A percentile compares a stretch with the other conserved stretches of the same genome.
These are phyloP conservation scores for Hydrolagus affinis DNA, from an alignment of 2,113 vertebrate genomes.

Conservation along the genomic window DNA sequence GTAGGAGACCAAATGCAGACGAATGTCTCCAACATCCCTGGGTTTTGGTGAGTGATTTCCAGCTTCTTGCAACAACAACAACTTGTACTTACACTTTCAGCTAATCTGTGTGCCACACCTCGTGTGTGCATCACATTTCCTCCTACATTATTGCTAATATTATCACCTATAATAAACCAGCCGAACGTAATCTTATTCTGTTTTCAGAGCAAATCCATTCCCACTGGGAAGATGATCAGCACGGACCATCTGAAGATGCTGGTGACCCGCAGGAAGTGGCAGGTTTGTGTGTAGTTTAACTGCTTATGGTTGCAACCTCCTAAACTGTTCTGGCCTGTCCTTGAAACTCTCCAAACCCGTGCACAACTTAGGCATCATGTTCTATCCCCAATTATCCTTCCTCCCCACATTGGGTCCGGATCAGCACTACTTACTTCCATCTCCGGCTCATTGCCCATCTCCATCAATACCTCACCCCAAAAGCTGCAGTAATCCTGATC, in stretches of 20 bases:
- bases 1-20: slow-evolving; percentile 78
- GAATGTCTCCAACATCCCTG: slow-evolving; percentile 88
- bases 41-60: slow-evolving; percentile 76
- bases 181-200: too few species aligned
- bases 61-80: background rate
- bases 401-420: too few species aligned
- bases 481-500: too few species aligned
- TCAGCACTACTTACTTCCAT: too few species aligned
- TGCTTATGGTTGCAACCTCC: too few species aligned
- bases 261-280: slow-evolving; percentile 87
- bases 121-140: slow-evolving; percentile 29
- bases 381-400: too few species aligned
- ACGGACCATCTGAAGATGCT: slow-evolving; percentile 88
- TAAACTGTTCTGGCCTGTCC: too few species aligned
- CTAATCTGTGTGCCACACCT: background rate
- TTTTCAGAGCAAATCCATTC: background rate
- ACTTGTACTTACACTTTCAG: background rate
- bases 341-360: too few species aligned
- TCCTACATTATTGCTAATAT: slow-evolving; percentile 42
- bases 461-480: too few species aligned
- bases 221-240: slow-evolving; percentile 74
- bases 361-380: too few species aligned
- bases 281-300: slow-evolving; percentile 67
- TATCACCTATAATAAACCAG: too few species aligned
- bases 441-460: too few species aligned